Conservation (phyloP, 1,140 invertebrate genomes). For the Mya arenaria region DNA sequence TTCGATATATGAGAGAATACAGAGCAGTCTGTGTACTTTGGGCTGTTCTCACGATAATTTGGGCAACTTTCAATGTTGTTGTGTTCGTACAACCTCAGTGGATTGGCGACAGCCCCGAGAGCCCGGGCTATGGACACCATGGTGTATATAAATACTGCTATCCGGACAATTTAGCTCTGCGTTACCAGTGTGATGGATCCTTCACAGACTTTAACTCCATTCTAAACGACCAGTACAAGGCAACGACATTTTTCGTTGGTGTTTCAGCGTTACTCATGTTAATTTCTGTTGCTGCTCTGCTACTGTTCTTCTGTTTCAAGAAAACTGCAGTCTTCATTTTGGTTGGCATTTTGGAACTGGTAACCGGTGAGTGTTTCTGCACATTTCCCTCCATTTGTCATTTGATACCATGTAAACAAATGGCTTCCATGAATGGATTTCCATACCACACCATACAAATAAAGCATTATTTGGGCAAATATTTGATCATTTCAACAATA, state of each 20-base stretch:
- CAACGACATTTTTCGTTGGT: slow-evolving; percentile 93
- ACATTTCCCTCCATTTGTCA: slow-evolving; percentile 10
- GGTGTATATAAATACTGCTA: slow-evolving; percentile 93
- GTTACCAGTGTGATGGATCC: slow-evolving; percentile 66
- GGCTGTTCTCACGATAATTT: slow-evolving; percentile 98
- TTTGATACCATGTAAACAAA: too few species aligned
- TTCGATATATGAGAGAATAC: slow-evolving; percentile 72
- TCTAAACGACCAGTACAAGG: slow-evolving; percentile 66
- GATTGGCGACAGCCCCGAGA: slow-evolving; percentile 89
- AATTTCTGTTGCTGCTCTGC: slow-evolving; percentile 90
- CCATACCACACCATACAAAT: too few species aligned
- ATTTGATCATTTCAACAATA: too few species aligned
- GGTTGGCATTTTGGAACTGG: slow-evolving; percentile 85
- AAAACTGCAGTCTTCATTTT: slow-evolving; percentile 97
- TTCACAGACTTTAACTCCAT: slow-evolving; percentile 63
- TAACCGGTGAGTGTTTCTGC: slow-evolving; percentile 67
- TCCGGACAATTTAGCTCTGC: slow-evolving; percentile 59
- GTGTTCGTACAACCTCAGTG: slow-evolving; percentile 98
- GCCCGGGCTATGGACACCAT: slow-evolving; percentile 93
- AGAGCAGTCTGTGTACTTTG: slow-evolving; percentile 98
- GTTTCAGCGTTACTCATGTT: slow-evolving; percentile 92
- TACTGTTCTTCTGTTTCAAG: slow-evolving; percentile 97
- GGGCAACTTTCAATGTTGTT: slow-evolving; percentile 97
- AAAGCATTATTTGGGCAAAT: too few species aligned
- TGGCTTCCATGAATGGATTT: too few species aligned